Conservation (phyloP, 2,113 vertebrate genomes). For the Pipra filicauda region DNA sequence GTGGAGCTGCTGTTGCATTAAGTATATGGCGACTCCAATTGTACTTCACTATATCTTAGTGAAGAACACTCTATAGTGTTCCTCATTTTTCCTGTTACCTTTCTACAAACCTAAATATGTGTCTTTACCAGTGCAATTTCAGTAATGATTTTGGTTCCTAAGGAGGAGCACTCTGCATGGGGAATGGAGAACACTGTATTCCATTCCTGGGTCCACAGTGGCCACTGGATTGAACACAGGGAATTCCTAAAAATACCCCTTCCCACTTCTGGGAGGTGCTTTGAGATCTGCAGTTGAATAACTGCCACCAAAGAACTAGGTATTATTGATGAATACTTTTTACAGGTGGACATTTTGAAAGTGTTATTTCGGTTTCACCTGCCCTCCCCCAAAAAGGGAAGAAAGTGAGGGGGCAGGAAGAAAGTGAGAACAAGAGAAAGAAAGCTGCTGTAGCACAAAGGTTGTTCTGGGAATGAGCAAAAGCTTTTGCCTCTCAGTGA, state of each 20-base stretch:
- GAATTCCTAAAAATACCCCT: not conserved
- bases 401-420: not conserved
- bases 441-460: not conserved
- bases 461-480: not conserved
- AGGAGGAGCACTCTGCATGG: not conserved
- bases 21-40: not conserved
- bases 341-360: not conserved
- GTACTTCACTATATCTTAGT: not conserved
- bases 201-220: not conserved
- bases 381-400: not conserved
- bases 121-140: not conserved
- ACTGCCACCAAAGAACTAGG: not conserved
- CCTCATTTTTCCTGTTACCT: not conserved
- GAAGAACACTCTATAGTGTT: not conserved
- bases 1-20: not conserved
- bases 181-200: not conserved
- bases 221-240: not conserved
- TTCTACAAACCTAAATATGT: not conserved
- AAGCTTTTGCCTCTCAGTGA: not conserved
- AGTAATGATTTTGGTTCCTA: not conserved
- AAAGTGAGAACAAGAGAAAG: not conserved
- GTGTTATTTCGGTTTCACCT: not conserved
- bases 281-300: not conserved
- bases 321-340: not conserved
- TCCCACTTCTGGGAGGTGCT: not conserved